Evolutionary conservation across 2,797 vertebrate genomes (phyloP), one percentile per base, ranked within the genome.

Genomic region (Cyclopterus lumpus): DNA sequence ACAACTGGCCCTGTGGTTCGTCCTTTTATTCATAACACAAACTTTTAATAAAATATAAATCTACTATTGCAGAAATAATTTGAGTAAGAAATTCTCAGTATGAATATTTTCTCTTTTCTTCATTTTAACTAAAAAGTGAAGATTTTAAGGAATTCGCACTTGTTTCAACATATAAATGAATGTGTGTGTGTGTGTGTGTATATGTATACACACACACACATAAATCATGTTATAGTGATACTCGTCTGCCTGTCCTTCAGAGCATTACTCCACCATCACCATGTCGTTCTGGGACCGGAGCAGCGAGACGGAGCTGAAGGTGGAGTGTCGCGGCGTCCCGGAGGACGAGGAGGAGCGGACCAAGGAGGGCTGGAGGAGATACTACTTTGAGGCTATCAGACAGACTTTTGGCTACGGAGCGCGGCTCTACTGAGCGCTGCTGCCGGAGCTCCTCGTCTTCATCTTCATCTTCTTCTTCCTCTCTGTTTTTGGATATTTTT

Each of bases 331-430:
- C 32, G 97, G 96, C 12, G 91, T 99, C 78, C 97, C 98, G 2
- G 93, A 96, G 71, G 95, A 84, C 0, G 96, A 99, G 90, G 98
- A 98, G 82, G 97, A 99, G 93, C 84, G 90, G 81, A 98, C 97
- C 18, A 95, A 95, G 91, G 95, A 97, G 75, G 98, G 98, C 81
- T 99, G 98, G 98, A 96, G 96, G 92, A 95, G 96, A 92, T 98
- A 99, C 90, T 99, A 99, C 92, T 98, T 99, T 0, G 96, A 97
- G 66, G 95, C 97, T 87, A 98, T 99, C 78, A 99, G 97, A 96
- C 97, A 98, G 96, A 99, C 98, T 70, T 99, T 99, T 92, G 97
- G 98, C 83, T 99, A 93, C 0, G 97, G 97, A 0, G 96, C 97
- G 14, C 95, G 96, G 81, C 96, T 99, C 80, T 97, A 96, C 93